Conservation (phyloP, 2,113 vertebrate genomes). For the Camelus bactrianus region DNA sequence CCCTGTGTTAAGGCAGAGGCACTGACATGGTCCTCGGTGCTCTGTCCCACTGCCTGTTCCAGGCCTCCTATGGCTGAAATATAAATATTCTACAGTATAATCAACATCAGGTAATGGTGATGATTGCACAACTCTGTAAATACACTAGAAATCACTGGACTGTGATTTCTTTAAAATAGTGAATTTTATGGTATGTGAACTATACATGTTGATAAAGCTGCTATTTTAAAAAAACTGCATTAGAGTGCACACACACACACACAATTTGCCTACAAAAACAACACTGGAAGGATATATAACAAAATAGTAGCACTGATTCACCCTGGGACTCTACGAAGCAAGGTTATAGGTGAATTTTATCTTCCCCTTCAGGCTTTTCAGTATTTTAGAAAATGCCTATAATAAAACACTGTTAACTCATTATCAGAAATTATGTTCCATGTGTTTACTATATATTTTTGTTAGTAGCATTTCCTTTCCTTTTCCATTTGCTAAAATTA, state of each 20-base stretch:
- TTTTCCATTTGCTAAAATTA: background rate
- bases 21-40: background rate
- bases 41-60: background rate
- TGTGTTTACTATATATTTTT: background rate
- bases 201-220: background rate
- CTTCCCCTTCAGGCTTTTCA: background rate
- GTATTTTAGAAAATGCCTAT: constrained; percentile 48
- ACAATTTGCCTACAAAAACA: background rate
- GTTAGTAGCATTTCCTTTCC: background rate
- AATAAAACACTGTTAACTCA: constrained; percentile 11
- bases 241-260: background rate
- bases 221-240: constrained; percentile 9
- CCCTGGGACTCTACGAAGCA: background rate
- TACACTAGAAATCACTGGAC: background rate
- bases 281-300: background rate
- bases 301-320: constrained; percentile 2
- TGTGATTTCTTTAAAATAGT: background rate
- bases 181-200: background rate
- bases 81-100: background rate
- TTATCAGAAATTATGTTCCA: constrained; percentile 11
- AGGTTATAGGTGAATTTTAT: constrained; percentile 28
- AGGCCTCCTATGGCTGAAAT: background rate
- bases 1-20: background rate
- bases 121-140: background rate
- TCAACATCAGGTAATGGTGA: background rate